Base-by-base conservation (phyloP, 2,113 vertebrate genomes). In the Benitochromis conjunctus region DNA sequence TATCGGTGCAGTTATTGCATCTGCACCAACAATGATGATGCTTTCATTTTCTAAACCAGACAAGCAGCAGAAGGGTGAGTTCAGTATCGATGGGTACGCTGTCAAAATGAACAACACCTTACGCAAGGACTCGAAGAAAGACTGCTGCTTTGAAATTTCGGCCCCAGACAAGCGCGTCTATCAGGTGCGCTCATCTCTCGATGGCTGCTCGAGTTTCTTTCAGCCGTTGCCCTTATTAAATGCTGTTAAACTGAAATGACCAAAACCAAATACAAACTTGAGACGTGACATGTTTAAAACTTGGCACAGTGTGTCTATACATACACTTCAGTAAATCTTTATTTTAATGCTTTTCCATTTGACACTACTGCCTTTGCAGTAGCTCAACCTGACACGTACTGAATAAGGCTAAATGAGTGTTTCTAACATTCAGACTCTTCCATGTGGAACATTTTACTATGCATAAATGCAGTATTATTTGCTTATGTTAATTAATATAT, bases 61-160 rank as follows among this genome's bases (percentile, higher is more conserved):
- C 95, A 99, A 99, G 96, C 99, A 99, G 93, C 99, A 99, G 96
- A 99, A 99, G 95, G 99, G 98, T 57, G 98, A 98, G 95, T 99
- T 99, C 95, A 95, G 94, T 86, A 97, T 99, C 66, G 97, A 97
- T 36, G 99, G 99, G 51, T 99, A 99, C 93, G 82, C 64, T 9
- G 97, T 98, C 95, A 98, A 96, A 96, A 97, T 98, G 93, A 99
- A 97, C 97, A 97, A 90, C 97, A 96, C 89, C 54, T 96, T 99
- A 24, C 96, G 99, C 76, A 99, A 97, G 95, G 98, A 99, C 95
- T 96, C 93, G 38, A 99, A 98, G 97, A 99, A 98, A 92, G 98
- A 99, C 95, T 99, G 97, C 92, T 99, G 98, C 96, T 99, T 99
- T 95, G 98, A 99, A 96, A 96, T 99, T 92, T 97, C 95, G 0